Conservation (phyloP, 1,140 invertebrate species). For the silkworm (Bombyx mori) region DNA sequence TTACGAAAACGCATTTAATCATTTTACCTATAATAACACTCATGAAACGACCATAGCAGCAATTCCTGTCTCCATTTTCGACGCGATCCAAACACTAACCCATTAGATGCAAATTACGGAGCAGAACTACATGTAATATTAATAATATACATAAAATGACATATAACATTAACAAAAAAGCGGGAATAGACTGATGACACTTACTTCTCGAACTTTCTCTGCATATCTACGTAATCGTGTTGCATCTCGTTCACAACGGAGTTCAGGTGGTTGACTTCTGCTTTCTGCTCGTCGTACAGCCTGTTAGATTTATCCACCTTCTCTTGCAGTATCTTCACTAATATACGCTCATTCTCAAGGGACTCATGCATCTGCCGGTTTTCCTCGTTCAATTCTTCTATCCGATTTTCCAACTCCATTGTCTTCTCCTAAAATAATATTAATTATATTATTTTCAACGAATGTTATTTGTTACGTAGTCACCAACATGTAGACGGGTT, state of each 20-base stretch:
- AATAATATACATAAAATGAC: too few relatives aligned
- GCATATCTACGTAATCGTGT: conserved; percentile 49
- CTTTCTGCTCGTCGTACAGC: conserved; percentile 40
- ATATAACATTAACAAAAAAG: too few relatives aligned
- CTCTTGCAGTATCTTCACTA: conserved; percentile 42
- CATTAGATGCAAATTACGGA: too few relatives aligned
- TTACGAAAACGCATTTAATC: too few relatives aligned
- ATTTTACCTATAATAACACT: too few relatives aligned
- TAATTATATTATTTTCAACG: background rate
- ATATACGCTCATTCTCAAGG: conserved; percentile 51
- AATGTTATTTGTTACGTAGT: background rate
- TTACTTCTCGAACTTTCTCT: conserved; percentile 59
- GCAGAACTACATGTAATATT: too few relatives aligned
- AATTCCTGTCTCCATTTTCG: too few relatives aligned
- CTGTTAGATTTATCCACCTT: conserved; percentile 40
- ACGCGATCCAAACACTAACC: too few relatives aligned
- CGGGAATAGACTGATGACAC: conserved; percentile 9
- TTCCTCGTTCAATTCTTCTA: conserved; percentile 54
- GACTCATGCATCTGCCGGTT: conserved; percentile 55
- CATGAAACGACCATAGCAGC: too few relatives aligned
- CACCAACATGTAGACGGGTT: too few relatives aligned
- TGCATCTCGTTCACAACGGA: conserved; percentile 51
- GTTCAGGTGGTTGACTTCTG: conserved; percentile 44
- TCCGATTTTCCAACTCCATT: conserved; percentile 41
- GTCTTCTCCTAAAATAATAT: conserved; percentile 40